phyloP scores from a whole-genome alignment of 2,113 vertebrate species.

The Cheirogaleus medius region DNA sequence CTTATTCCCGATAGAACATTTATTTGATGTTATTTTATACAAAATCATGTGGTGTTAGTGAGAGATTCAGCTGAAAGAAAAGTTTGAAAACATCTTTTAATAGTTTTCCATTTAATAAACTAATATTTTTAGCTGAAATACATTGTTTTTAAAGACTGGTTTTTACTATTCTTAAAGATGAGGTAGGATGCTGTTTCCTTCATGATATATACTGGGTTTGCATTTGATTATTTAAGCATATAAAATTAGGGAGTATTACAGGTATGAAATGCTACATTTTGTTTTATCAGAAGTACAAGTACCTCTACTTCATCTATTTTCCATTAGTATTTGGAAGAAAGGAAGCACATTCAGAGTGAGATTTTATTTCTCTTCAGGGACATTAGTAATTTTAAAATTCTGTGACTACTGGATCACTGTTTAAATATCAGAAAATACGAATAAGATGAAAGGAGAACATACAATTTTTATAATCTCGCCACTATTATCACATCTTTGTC shows the following conservation, averaged over 20 bases:
- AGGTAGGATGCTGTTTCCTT: background rate
- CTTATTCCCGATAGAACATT: background rate
- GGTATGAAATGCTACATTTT: background rate
- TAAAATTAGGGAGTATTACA: background rate
- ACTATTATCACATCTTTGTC: background rate
- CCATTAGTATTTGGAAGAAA: background rate
- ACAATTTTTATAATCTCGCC: background rate
- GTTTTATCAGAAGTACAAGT: background rate
- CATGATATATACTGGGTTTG: background rate
- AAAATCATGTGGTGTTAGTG: background rate
- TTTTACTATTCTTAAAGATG: background rate
- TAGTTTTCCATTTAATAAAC: background rate
- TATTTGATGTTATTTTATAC: background rate
- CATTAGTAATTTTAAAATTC: background rate
- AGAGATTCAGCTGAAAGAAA: background rate
- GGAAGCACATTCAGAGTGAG: background rate
- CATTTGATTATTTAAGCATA: background rate
- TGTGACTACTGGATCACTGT: background rate
- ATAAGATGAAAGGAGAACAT: background rate
- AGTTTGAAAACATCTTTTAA: background rate
- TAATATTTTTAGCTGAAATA: background rate
- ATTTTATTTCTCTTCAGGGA: background rate
- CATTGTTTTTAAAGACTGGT: background rate
- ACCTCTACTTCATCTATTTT: background rate
- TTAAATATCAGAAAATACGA: background rate